Conservation (phyloP, 2,113 vertebrate species). For the Epinephelus fuscoguttatus region DNA sequence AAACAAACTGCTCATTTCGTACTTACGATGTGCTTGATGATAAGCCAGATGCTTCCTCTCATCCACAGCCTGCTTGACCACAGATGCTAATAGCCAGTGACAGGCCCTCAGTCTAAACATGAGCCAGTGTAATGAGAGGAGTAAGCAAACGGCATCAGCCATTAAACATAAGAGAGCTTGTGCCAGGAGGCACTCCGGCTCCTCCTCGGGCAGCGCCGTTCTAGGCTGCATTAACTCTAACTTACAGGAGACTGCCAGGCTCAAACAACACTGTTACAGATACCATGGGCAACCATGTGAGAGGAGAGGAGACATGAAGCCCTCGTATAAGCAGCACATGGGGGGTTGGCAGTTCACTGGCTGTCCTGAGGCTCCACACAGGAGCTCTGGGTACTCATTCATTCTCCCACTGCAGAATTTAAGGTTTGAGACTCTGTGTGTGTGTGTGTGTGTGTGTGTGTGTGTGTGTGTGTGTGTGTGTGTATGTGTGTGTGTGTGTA, state of each 20-base stretch:
- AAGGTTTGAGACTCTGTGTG: neutral
- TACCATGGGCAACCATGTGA: slow-evolving; percentile 48
- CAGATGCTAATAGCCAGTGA: slow-evolving; percentile 74
- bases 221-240: slow-evolving; percentile 66
- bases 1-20: slow-evolving; percentile 59
- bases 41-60: slow-evolving; percentile 70
- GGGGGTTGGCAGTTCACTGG: neutral
- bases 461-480: neutral
- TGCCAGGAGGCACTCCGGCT: slow-evolving; percentile 70
- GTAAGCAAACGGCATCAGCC: slow-evolving; percentile 76
- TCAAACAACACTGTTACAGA: slow-evolving; percentile 56
- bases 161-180: slow-evolving; percentile 73
- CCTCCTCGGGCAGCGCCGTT: slow-evolving; percentile 57
- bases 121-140: slow-evolving; percentile 75
- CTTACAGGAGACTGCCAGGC: slow-evolving; percentile 68
- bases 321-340: slow-evolving; percentile 1
- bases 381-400: slow-evolving; percentile 19
- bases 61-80: slow-evolving; percentile 68
- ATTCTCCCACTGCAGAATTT: neutral
- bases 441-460: neutral
- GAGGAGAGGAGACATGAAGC: slow-evolving; percentile 23
- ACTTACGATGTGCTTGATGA: slow-evolving; percentile 62
- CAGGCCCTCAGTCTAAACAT: slow-evolving; percentile 73
- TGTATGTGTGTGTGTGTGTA: neutral
- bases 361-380: slow-evolving; percentile 10